Percentiles rank a stretch among this genome's conserved stretches.
Evolutionary conservation across 35 echinoderm and acorn worm genomes (phyloP).

Genomic region (Holothuria glaberrima): DNA sequence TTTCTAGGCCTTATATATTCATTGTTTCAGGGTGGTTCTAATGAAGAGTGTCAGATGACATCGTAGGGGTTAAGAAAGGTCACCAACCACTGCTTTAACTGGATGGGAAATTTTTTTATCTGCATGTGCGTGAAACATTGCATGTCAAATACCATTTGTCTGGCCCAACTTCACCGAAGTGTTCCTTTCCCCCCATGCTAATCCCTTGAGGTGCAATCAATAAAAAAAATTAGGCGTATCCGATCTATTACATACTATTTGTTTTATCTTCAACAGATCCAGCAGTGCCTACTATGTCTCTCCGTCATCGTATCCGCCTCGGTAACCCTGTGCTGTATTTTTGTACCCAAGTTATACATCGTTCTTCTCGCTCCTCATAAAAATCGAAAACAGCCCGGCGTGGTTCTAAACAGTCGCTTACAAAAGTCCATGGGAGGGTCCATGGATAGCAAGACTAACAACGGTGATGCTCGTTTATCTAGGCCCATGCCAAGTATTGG

Average conservation of each 20-base stretch:
- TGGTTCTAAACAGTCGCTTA: slow-evolving; percentile 82
- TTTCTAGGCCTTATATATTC: no score
- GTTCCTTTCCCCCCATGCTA: no score
- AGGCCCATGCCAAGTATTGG: slow-evolving; percentile 39
- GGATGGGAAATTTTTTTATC: no score
- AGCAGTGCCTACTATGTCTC: slow-evolving; percentile 89
- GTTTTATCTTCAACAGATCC: slow-evolving; percentile 71
- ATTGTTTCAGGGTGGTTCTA: no score
- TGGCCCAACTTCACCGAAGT: no score
- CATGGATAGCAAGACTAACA: slow-evolving; percentile 76
- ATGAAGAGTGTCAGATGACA: no score
- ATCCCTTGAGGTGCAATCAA: no score
- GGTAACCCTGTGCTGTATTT: slow-evolving; percentile 85
- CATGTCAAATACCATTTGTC: no score
- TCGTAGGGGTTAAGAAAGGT: no score
- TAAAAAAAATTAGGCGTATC: no score
- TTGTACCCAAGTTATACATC: slow-evolving; percentile 96
- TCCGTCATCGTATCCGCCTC: slow-evolving; percentile 85
- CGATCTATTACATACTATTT: not conserved
- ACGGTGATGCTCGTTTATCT: slow-evolving; percentile 67
- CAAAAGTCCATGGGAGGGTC: slow-evolving; percentile 77
- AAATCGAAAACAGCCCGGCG: slow-evolving; percentile 77
- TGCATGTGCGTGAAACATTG: no score
- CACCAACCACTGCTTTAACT: no score
- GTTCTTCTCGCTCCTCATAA: slow-evolving; percentile 92